Evolutionary conservation across 2,888 invertebrate species (phyloP), one percentile per base, ranked within the genome.

Genomic region (Ctenicera cuprea): DNA sequence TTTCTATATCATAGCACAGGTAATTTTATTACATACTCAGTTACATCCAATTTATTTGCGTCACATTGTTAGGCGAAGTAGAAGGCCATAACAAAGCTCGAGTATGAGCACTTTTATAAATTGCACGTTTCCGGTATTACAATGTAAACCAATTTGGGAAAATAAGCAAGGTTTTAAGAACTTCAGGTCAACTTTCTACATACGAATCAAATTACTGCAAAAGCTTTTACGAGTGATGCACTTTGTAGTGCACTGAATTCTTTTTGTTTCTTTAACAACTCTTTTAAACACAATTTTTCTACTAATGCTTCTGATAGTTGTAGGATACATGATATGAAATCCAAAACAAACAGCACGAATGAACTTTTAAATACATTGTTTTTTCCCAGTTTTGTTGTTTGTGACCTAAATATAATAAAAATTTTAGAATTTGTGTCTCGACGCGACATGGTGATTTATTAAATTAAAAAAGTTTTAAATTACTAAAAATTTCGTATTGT

Each of bases 41-140:
- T 54, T 54, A 30, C 54, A 33, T 54, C 30, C 14, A 54, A 54
- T 54, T 54, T 54, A 33, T 26, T 52, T 26, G n/a, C n/a, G 14
- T 54, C 30, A 30, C n/a, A 33, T 54, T 33, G 30, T 54, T 54
- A 30, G n/a, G 0, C 3, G 14, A 54, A 54, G 30, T 26, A 54
- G n/a, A 54, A 3, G n/a, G 16, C 7, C 54, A 30, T 30, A 12
- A 16, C 14, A 18, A 48, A 48, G 48, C 16, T 48, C 48, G 16
- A 14, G n/a, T 16, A 43, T 16, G 48, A 48, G 9, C 14, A 18
- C 8, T 11, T 45, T 14, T 16, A 26, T 22, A 30, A 54, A 8
- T 30, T 14, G 22, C 22, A 3, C 20, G 20, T 20, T 43, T 48
- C 48, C 14, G 18, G 0, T 20, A n/a, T 26, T 26, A 50, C 26